Percentiles rank a stretch among this genome's conserved stretches.
Evolutionary conservation across 2,797 vertebrate species (phyloP).

Genomic region (Hydrophis major): DNA sequence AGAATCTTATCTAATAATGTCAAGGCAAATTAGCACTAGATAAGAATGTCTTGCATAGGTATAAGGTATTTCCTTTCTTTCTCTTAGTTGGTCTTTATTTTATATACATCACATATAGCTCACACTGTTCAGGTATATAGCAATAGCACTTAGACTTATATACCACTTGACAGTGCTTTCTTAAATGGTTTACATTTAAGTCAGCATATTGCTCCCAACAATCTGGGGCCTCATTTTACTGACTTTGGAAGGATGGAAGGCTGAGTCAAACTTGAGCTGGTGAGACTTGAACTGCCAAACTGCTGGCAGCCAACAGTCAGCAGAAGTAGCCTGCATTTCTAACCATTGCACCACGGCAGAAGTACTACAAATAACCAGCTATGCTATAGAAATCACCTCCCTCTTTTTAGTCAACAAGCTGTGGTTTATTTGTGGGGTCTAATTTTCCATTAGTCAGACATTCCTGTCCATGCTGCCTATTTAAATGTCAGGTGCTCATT

Average conservation of each 20-base stretch:
- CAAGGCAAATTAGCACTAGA: not conserved
- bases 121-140: conserved; percentile 51
- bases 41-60: not conserved
- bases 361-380: conserved; percentile 65
- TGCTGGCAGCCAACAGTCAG: too few species aligned
- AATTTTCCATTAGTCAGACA: conserved; percentile 69
- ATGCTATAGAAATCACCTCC: conserved; percentile 66
- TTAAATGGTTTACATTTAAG: too few species aligned
- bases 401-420: conserved; percentile 62
- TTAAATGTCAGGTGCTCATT: conserved; percentile 71
- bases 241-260: too few species aligned
- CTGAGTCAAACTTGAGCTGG: too few species aligned
- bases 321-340: too few species aligned
- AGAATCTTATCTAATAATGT: too few species aligned
- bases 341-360: conserved; percentile 30
- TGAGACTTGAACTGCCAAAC: too few species aligned
- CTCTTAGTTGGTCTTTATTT: conserved; percentile 49
- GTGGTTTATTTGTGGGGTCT: conserved; percentile 72
- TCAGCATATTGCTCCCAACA: too few species aligned
- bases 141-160: too few species aligned
- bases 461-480: conserved; percentile 68
- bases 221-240: too few species aligned
- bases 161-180: too few species aligned
- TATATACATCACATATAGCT: conserved; percentile 51
- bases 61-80: not conserved